Evolutionary conservation across 2,888 invertebrate genomes (phyloP).

Genomic region (Tethea ocularis): DNA sequence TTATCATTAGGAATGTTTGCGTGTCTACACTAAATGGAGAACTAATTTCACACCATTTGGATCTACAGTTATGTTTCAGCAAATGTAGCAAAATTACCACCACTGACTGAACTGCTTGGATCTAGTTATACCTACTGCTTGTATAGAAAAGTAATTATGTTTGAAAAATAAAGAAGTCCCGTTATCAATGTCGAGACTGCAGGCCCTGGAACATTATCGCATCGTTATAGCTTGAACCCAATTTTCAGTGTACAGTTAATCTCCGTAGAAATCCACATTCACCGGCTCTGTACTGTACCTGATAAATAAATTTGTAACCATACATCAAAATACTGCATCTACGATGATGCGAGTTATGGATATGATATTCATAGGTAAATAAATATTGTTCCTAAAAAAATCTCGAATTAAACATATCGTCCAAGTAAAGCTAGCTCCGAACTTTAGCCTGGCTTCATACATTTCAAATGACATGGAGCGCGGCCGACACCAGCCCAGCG

Average conservation of each 20-base stretch:
- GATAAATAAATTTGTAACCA: no score
- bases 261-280: neutral
- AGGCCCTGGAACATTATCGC: no score
- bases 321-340: neutral
- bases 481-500: constrained; percentile 16
- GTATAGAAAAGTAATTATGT: no score
- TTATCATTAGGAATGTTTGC: no score
- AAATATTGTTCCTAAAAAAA: neutral
- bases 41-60: no score
- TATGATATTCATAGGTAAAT: neutral
- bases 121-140: no score
- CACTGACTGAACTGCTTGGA: no score
- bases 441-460: neutral
- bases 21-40: no score
- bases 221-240: neutral
- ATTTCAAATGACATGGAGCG: constrained; percentile 28
- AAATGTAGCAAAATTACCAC: no score
- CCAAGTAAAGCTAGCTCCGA: neutral
- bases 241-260: neutral
- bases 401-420: neutral
- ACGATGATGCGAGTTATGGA: neutral
- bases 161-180: no score
- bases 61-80: no score
- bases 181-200: no score
- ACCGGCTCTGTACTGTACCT: neutral